Base-by-base conservation (phyloP, 2,797 vertebrate species). In the Cyprinodon diabolis region DNA sequence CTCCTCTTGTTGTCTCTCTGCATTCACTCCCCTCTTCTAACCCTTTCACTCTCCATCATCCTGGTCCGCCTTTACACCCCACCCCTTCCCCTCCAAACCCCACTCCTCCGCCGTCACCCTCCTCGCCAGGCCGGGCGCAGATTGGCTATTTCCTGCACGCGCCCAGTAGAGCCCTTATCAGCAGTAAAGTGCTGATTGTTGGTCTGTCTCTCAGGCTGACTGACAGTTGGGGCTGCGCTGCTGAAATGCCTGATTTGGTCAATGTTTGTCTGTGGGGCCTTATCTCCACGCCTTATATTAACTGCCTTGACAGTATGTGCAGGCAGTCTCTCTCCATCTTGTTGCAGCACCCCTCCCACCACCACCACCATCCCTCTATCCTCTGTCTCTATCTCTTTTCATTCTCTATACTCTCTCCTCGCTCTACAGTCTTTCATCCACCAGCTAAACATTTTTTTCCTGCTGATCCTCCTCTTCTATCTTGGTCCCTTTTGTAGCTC, bases 251-350 rank as follows among this genome's bases (percentile, higher is more conserved):
- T 94, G 94, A 95, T 95, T 94, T 93, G 93, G 95, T 95, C 93
- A 94, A 88, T 95, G 94, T 94, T 94, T 95, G 94, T 95, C 94
- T 94, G 94, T 84, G 89, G 81, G 83, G 88, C 90, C 94, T 94
- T 95, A 94, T 95, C 94, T 93, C 90, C 93, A 90, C 90, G 89
- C 93, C 93, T 94, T 94, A 95, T 94, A 95, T 95, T 95, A 95
- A 94, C 93, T 93, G 92, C 90, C 91, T 92, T 93, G 90, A 93
- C 93, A 93, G 92, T 93, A 86, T 93, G 92, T 92, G 92, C 88
- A 92, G 92, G 93, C 92, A 94, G 92, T 92, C 90, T 88, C 90
- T 91, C 92, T 92, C 91, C 91, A 92, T 94, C 94, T 93, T 90
- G 84, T 85, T 87, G 84, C 83, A 40, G 58, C 81, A 69, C 69